These are phyloP conservation scores for Sminthurides aquaticus DNA, from an alignment of 2,888 invertebrate genomes.

Conservation along the genomic window DNA sequence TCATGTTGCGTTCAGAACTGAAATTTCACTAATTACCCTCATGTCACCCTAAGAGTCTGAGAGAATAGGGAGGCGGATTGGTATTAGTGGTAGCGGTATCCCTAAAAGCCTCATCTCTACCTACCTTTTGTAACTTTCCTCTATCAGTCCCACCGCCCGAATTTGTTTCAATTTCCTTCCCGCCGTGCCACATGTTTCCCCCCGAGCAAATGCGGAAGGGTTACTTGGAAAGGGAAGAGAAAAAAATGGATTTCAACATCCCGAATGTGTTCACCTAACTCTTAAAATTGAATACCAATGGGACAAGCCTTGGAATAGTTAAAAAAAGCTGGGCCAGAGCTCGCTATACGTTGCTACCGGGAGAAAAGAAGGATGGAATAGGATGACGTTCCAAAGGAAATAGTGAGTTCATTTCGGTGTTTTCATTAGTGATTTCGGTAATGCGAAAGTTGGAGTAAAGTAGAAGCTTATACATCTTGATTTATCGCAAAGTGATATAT, in stretches of 20 bases:
- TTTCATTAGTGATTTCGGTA: conserved; percentile 40
- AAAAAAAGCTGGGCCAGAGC: not conserved
- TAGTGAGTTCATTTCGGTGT: conserved; percentile 38
- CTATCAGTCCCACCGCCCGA: not conserved
- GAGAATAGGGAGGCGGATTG: too few relatives aligned
- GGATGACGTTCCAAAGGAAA: conserved; percentile 23
- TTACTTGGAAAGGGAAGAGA: too few relatives aligned
- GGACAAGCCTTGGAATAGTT: not conserved
- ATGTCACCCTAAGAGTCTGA: not conserved
- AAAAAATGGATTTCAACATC: not conserved
- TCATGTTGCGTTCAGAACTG: not conserved
- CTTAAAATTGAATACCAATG: not conserved
- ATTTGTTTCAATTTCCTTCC: not conserved
- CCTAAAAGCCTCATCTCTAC: too few relatives aligned
- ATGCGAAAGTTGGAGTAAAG: conserved; percentile 27
- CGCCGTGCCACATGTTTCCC: not conserved
- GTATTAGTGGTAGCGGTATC: too few relatives aligned
- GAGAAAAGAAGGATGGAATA: conserved; percentile 6
- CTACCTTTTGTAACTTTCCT: too few relatives aligned
- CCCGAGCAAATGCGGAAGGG: not conserved
- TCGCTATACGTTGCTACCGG: conserved; percentile 4
- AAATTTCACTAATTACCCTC: not conserved
- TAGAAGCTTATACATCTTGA: conserved; percentile 32
- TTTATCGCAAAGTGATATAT: conserved; percentile 36
- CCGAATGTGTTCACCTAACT: not conserved